Percentiles rank a stretch among this genome's conserved stretches.
These are phyloP conservation scores for Sapajus apella DNA, from an alignment of 2,113 vertebrate genomes.

Conservation along the genomic window DNA sequence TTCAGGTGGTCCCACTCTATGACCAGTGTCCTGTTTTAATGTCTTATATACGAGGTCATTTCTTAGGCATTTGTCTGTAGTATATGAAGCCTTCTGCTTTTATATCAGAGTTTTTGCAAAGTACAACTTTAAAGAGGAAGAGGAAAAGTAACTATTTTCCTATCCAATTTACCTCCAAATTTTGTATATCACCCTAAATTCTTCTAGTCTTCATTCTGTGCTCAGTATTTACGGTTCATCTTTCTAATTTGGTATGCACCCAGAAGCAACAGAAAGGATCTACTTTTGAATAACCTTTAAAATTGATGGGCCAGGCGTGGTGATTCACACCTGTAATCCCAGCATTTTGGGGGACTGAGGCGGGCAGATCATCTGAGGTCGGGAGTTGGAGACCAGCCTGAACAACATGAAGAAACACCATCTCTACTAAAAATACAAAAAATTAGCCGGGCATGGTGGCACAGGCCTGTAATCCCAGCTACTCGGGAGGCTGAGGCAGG, in stretches of 20 bases:
- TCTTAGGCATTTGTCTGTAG: background rate
- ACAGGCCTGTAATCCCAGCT: too few species aligned
- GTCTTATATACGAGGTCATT: background rate
- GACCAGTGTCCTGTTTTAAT: background rate
- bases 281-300: slow-evolving; percentile 13
- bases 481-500: too few species aligned
- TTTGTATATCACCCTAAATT: background rate
- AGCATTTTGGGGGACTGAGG: too few species aligned
- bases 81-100: background rate
- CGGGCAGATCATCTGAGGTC: too few species aligned
- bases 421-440: too few species aligned
- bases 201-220: background rate
- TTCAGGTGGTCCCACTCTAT: background rate
- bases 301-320: background rate
- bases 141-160: background rate
- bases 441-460: too few species aligned
- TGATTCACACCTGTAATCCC: too few species aligned
- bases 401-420: too few species aligned
- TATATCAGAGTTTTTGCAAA: background rate
- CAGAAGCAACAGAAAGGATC: background rate
- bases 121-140: background rate
- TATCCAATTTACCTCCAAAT: background rate
- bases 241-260: background rate
- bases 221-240: background rate
- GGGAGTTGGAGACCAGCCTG: too few species aligned